These are phyloP conservation scores for Phenganax subtilis DNA, from an alignment of 92 coral and sea anemone species.

Conservation along the genomic window DNA sequence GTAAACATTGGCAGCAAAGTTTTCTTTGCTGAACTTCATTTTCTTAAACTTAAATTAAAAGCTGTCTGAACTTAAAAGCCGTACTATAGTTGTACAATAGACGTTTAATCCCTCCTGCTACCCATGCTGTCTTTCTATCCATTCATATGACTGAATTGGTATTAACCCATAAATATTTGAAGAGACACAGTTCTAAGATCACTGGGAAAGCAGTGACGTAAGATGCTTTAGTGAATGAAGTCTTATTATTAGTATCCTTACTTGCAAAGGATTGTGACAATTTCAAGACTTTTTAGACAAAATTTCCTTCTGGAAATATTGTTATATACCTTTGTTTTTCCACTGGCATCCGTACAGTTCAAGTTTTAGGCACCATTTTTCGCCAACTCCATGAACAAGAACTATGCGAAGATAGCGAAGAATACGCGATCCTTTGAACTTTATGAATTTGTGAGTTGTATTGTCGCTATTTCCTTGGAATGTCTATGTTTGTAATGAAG, in stretches of 20 bases:
- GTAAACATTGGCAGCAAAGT: too few relatives aligned
- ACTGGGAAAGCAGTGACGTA: too few relatives aligned
- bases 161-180: neutral
- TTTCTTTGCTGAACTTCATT: too few relatives aligned
- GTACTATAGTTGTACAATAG: too few relatives aligned
- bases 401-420: constrained; percentile 79
- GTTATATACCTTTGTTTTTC: constrained; percentile 62
- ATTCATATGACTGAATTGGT: too few relatives aligned
- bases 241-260: too few relatives aligned
- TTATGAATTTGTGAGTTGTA: neutral
- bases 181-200: too few relatives aligned
- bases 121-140: too few relatives aligned
- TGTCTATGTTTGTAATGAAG: neutral
- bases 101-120: too few relatives aligned
- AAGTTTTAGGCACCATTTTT: constrained; percentile 68
- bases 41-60: too few relatives aligned
- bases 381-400: constrained; percentile 56
- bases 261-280: neutral
- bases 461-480: constrained; percentile 12
- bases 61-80: too few relatives aligned
- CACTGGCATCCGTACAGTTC: constrained; percentile 83
- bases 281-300: neutral
- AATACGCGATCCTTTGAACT: constrained; percentile 54
- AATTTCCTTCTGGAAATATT: neutral
- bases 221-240: too few relatives aligned